Evolutionary conservation across 64 coral and sea anemone species (phyloP).

Genomic region (Porites lutea): DNA sequence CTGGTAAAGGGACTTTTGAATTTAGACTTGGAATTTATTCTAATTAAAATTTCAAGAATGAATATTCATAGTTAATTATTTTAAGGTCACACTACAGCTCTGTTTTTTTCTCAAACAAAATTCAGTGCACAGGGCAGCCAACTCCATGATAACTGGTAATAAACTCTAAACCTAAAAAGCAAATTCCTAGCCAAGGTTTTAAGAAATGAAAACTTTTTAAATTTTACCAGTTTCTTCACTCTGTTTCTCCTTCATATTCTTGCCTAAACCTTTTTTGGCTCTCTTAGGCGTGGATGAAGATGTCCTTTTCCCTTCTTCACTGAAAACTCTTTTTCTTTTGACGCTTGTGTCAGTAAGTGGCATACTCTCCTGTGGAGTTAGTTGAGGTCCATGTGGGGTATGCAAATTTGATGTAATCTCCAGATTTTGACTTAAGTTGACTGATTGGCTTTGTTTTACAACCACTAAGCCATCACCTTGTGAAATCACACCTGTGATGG

Average conservation of each 20-base stretch:
- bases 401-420: not conserved
- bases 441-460: not conserved
- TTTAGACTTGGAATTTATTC: no score
- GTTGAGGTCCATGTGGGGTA: not conserved
- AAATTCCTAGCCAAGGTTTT: no score
- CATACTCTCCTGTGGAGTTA: not conserved
- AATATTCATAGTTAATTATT: no score
- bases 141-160: no score
- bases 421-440: not conserved
- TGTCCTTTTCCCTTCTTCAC: conserved; percentile 14
- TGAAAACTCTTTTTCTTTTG: conserved; percentile 58
- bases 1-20: no score
- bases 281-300: not conserved
- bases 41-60: no score
- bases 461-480: not conserved
- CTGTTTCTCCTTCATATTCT: conserved; percentile 3
- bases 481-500: not conserved
- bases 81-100: no score
- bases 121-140: no score
- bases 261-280: conserved; percentile 41
- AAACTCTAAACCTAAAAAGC: no score
- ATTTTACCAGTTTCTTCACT: conserved; percentile 15
- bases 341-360: not conserved
- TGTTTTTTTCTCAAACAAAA: no score
- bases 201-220: no score